These are phyloP conservation scores for Trissolcus japonicus DNA, from an alignment of 2,888 invertebrate species.

Conservation along the genomic window DNA sequence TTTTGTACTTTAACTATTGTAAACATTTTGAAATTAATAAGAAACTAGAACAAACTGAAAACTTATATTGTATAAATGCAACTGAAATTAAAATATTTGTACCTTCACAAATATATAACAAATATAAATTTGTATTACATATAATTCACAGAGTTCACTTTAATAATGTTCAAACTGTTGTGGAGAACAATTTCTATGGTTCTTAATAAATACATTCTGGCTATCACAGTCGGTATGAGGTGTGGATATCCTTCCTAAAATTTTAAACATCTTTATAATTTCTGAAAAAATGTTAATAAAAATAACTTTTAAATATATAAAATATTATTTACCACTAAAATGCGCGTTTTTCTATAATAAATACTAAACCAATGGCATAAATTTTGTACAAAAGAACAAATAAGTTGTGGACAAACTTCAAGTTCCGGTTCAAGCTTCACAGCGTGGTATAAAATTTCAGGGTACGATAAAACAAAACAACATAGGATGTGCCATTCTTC, in stretches of 20 bases:
- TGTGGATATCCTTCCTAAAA: slow-evolving; percentile 83
- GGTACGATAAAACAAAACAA: slow-evolving; percentile 82
- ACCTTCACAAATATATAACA: not conserved
- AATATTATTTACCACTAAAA: slow-evolving; percentile 81
- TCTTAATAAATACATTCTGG: slow-evolving; percentile 83
- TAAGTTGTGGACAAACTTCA: slow-evolving; percentile 80
- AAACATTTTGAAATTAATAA: not conserved
- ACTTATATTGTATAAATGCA: not conserved
- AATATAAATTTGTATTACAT: slow-evolving; percentile 78
- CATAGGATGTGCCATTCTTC: slow-evolving; percentile 87
- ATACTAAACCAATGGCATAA: slow-evolving; percentile 83
- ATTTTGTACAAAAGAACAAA: slow-evolving; percentile 81
- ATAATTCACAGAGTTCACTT: slow-evolving; percentile 82
- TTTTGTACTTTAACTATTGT: not conserved
- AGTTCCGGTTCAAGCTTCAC: slow-evolving; percentile 77
- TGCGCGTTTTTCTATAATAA: slow-evolving; percentile 84
- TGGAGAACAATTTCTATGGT: slow-evolving; percentile 82
- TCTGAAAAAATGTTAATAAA: slow-evolving; percentile 4
- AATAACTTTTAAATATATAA: not conserved
- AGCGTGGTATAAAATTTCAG: slow-evolving; percentile 79
- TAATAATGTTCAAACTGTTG: slow-evolving; percentile 80
- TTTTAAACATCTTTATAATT: slow-evolving; percentile 56
- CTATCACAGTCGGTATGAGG: slow-evolving; percentile 82
- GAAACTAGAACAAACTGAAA: not conserved
- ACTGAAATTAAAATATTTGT: not conserved